phyloP scores from a whole-genome alignment of 2,888 invertebrate genomes.

The Phaonia tiefii region DNA sequence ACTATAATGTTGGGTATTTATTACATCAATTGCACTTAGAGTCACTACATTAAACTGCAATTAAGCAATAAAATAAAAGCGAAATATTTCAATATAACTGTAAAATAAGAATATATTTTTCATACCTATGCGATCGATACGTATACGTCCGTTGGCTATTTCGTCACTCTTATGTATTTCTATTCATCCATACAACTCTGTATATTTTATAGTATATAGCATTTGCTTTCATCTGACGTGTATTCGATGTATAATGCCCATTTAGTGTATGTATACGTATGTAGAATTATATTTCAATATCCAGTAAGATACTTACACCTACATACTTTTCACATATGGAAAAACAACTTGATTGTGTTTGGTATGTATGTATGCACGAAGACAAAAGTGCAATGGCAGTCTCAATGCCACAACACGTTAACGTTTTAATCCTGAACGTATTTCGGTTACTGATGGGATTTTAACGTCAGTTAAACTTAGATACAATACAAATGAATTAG shows the following conservation, averaged over 20 bases:
- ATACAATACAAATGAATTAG: constrained; percentile 47
- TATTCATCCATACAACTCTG: too few relatives aligned
- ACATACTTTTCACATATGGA: too few relatives aligned
- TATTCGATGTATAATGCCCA: too few relatives aligned
- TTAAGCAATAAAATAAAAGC: constrained; percentile 64
- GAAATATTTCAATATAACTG: too few relatives aligned
- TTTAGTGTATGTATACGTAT: neutral
- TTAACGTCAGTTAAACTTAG: constrained; percentile 50
- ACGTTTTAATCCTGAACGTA: constrained; percentile 52
- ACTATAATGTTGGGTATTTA: neutral
- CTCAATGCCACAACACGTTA: constrained; percentile 24
- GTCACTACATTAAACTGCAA: constrained; percentile 70
- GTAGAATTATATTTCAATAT: too few relatives aligned
- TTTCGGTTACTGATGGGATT: constrained; percentile 49
- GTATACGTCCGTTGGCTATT: neutral
- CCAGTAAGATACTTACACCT: too few relatives aligned
- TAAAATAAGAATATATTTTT: too few relatives aligned
- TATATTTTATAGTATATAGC: too few relatives aligned
- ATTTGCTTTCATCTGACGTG: too few relatives aligned
- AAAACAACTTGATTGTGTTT: neutral
- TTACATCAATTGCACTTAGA: constrained; percentile 55
- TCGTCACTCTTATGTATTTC: neutral
- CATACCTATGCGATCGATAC: too few relatives aligned
- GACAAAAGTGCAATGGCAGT: neutral
- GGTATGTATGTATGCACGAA: neutral